Percentiles rank a stretch among this genome's conserved stretches.
These are phyloP conservation scores for Poecile montanus DNA, from an alignment of 2,797 vertebrate genomes.

Conservation along the genomic window DNA sequence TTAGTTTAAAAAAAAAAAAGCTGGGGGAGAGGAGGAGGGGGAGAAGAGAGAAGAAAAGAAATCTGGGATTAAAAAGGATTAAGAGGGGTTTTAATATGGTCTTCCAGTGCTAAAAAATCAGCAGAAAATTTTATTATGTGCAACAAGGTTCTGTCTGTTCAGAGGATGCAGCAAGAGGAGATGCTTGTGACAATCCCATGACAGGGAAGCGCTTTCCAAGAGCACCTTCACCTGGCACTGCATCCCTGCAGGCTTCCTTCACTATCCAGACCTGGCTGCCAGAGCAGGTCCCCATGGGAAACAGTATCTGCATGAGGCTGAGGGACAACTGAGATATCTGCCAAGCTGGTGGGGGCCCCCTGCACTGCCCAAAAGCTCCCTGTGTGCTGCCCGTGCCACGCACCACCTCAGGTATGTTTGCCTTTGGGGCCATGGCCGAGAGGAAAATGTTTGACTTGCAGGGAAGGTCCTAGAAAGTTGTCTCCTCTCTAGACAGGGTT, in stretches of 20 bases:
- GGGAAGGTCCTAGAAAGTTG: conserved; percentile 49
- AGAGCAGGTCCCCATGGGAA: neutral
- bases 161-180: neutral
- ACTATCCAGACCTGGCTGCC: neutral
- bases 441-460: conserved; percentile 69
- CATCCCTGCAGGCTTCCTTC: neutral
- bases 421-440: conserved; percentile 30
- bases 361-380: neutral
- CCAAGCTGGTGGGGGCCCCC: neutral
- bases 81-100: neutral
- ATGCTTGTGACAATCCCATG: accelerated
- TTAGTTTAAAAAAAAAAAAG: neutral
- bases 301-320: neutral
- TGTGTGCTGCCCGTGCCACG: neutral
- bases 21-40: no score
- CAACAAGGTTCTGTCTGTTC: neutral
- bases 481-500: neutral
- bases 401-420: conserved; percentile 63
- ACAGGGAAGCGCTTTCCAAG: accelerated
- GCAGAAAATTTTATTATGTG: neutral
- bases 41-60: neutral
- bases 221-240: neutral
- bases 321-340: neutral
- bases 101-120: neutral
- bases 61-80: neutral